These are phyloP conservation scores for Discoglossus pictus DNA, from an alignment of 2,797 vertebrate genomes.

Conservation along the genomic window DNA sequence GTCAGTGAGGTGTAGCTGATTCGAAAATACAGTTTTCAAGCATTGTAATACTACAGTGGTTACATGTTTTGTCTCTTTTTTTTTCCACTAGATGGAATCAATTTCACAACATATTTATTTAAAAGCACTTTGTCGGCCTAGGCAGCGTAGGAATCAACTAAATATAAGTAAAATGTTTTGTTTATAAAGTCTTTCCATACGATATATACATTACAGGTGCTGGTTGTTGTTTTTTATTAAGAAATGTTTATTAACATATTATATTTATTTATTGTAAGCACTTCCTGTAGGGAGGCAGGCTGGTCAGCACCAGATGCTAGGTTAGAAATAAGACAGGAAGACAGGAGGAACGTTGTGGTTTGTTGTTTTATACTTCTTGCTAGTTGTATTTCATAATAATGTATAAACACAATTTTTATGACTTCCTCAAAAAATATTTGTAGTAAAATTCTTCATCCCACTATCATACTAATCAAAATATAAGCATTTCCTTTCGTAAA, in stretches of 20 bases:
- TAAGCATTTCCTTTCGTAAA: constrained; percentile 30
- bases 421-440: neutral
- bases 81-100: no score
- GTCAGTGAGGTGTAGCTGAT: no score
- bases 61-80: no score
- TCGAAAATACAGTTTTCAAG: no score
- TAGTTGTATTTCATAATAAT: constrained; percentile 16
- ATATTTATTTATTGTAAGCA: constrained; percentile 28
- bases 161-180: no score
- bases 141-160: no score
- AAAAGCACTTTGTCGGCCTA: no score
- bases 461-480: neutral
- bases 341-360: constrained; percentile 12
- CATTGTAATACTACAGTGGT: no score
- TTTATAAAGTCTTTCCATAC: no score
- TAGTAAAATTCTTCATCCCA: no score
- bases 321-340: constrained; percentile 12
- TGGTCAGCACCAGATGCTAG: constrained; percentile 36
- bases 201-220: no score
- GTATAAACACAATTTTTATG: constrained; percentile 12
- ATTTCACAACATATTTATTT: no score
- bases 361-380: constrained; percentile 25
- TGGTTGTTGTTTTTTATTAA: constrained; percentile 28
- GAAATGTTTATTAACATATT: constrained; percentile 31
- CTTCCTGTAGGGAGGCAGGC: constrained; percentile 29